These are phyloP conservation scores for Hipparchia sbordonii DNA, from an alignment of 2,888 invertebrate species.

Conservation along the genomic window DNA sequence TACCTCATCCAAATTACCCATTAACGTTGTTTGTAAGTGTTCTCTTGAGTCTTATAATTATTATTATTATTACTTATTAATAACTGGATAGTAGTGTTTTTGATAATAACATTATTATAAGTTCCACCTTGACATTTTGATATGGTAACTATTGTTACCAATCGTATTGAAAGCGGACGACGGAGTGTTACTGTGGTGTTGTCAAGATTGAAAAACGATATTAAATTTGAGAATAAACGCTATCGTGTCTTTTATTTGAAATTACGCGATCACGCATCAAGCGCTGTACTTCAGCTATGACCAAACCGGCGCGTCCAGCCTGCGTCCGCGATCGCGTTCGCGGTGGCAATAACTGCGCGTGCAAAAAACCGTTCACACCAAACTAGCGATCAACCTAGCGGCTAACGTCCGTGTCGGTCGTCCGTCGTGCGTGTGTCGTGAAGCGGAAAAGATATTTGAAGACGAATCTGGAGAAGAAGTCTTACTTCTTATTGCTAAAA, in stretches of 20 bases:
- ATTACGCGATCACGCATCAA: not conserved
- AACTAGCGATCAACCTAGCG: no score
- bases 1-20: slow-evolving; percentile 82
- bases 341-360: no score
- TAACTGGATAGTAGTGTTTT: slow-evolving; percentile 76
- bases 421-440: no score
- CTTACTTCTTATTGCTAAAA: no score
- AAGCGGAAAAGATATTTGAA: no score
- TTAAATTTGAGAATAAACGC: slow-evolving; percentile 48
- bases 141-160: slow-evolving; percentile 81
- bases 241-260: slow-evolving; percentile 50
- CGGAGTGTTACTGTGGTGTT: slow-evolving; percentile 66
- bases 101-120: slow-evolving; percentile 73
- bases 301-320: no score
- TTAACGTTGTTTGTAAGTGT: slow-evolving; percentile 79
- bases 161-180: slow-evolving; percentile 72
- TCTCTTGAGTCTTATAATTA: slow-evolving; percentile 80
- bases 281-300: not conserved
- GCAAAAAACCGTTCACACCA: no score
- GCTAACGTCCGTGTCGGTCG: no score
- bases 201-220: slow-evolving; percentile 62
- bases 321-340: no score
- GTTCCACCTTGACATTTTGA: slow-evolving; percentile 77
- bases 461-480: no score
- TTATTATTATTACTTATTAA: slow-evolving; percentile 67